Base-by-base conservation (phyloP, 2,113 vertebrate species). In the Phalacrocorax carbo region DNA sequence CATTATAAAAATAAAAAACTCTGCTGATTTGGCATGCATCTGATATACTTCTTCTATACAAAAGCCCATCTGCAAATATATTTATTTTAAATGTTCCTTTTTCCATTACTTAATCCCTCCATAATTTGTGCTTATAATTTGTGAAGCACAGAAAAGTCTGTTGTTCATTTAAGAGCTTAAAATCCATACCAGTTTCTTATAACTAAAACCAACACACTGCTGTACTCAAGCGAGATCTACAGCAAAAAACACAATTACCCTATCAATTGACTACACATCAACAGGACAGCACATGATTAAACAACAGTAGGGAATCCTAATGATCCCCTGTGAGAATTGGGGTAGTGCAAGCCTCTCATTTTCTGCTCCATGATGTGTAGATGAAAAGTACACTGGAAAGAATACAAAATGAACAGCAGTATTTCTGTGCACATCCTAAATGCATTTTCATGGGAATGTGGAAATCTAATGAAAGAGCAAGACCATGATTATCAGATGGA, bases 351-450 rank as follows among this genome's bases (percentile, higher is more conserved):
- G 88, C 75, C 65, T 96, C 93, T 94, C 66, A 96, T 96, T 98
- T 98, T 96, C 94, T 90, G 83, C 95, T 98, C 91, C 89, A 54
- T 87, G 75, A 88, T 94, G 92, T 97, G 93, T 77, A 96, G 83
- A 97, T 89, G 90, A 97, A 75, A 95, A 40, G 84, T 65, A 86
- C 25, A 55, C 70, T 49, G 64, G 61, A 94, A 93, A 96, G 93
- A 92, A 95, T 89, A 92, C 54, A 85, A 88, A 85, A 93, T 73
- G 90, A 97, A 95, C 0, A 8, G 85, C 66, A 68, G 16, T 49
- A 93, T 89, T 97, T 95, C 84, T 92, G 85, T 86, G 55, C 64
- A 86, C 68, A 95, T 91, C 52, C 68, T 77, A 85, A 88, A 61
- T 93, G 94, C 91, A 91, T 91, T 97, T 95, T 86, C 87, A 55